A percentile compares a stretch with the other conserved stretches of the same genome.
phyloP scores from a whole-genome alignment of 1,140 invertebrate species.

The Dendroctonus valens region DNA sequence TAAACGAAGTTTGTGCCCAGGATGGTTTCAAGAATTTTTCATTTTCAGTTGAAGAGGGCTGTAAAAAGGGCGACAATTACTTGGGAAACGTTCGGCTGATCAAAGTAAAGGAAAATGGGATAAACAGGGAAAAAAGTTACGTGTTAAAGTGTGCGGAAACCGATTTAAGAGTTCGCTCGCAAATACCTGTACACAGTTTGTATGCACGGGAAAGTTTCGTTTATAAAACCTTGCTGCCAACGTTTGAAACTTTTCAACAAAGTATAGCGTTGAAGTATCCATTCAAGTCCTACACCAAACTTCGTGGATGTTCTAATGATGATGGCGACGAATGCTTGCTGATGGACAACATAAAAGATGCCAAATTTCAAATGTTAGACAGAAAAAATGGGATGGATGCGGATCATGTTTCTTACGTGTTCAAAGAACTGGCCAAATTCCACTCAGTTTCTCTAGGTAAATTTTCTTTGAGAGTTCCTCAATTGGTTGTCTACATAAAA shows the following conservation, averaged over 20 bases:
- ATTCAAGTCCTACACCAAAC: conserved; percentile 4
- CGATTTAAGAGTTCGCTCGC: conserved; percentile 7
- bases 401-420: neutral
- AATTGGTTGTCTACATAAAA: neutral
- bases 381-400: conserved; percentile 11
- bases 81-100: conserved; percentile 4
- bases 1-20: too few species aligned
- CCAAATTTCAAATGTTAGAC: conserved; percentile 6
- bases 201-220: conserved; percentile 10
- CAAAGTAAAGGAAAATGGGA: neutral
- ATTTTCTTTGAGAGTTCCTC: neutral
- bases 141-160: conserved; percentile 9
- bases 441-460: conserved; percentile 26
- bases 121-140: neutral
- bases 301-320: neutral
- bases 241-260: conserved; percentile 6
- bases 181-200: neutral
- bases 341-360: conserved; percentile 23
- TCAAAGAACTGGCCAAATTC: conserved; percentile 19
- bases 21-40: too few species aligned
- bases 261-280: neutral
- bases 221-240: conserved; percentile 15
- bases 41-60: neutral
- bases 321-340: conserved; percentile 20
- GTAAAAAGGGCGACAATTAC: conserved; percentile 21